Conservation (phyloP, 2,113 vertebrate genomes). For the Callipepla squamata region DNA sequence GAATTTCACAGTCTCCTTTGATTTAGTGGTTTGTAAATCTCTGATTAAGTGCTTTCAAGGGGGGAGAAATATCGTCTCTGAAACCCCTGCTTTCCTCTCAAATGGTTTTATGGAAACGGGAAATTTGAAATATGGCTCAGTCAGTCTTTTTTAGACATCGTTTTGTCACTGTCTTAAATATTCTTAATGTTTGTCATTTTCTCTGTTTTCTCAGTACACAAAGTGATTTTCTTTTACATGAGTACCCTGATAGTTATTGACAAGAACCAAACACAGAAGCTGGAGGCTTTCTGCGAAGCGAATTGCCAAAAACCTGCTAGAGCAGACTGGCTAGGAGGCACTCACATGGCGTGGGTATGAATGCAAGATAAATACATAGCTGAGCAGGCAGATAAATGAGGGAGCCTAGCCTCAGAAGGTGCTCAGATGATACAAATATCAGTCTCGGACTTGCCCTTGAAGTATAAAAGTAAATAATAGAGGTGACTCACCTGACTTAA, state of each 20-base stretch:
- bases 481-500: conserved; percentile 35
- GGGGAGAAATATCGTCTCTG: not conserved
- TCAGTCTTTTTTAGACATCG: not conserved
- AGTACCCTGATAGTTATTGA: not conserved
- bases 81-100: conserved; percentile 18
- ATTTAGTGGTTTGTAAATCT: conserved; percentile 79
- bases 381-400: conserved; percentile 32
- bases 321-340: not conserved
- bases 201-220: not conserved
- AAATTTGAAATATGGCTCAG: conserved; percentile 56
- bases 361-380: conserved; percentile 18
- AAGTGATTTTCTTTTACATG: not conserved
- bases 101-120: conserved; percentile 18
- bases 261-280: not conserved
- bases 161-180: not conserved
- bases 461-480: conserved; percentile 37
- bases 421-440: conserved; percentile 27
- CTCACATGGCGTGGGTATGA: not conserved
- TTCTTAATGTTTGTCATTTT: not conserved
- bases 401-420: not conserved
- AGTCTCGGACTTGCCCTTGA: conserved; percentile 16
- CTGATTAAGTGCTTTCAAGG: conserved; percentile 54
- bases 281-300: not conserved
- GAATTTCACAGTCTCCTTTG: conserved; percentile 79
- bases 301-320: not conserved